Conservation (phyloP, 2,113 vertebrate genomes). For the Asarcornis scutulata region DNA sequence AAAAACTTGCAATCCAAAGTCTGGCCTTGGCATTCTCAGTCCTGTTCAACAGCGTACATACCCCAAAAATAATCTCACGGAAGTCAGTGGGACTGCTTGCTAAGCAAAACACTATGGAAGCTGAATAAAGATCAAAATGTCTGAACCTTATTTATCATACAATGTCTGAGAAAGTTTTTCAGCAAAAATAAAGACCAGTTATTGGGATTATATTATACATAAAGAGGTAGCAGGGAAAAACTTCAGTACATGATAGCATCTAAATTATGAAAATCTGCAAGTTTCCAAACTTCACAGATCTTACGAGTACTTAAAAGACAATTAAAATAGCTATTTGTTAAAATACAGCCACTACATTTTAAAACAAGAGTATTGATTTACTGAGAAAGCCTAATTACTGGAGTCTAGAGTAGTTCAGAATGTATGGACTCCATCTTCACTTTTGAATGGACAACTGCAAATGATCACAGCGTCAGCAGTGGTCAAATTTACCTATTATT, state of each 20-base stretch:
- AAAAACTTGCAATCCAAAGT: neutral
- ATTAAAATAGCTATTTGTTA: neutral
- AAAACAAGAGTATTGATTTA: neutral
- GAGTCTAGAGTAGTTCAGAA: neutral
- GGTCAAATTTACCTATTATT: neutral
- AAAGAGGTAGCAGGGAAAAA: neutral
- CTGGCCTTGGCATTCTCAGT: neutral
- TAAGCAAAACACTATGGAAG: neutral
- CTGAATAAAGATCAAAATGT: neutral
- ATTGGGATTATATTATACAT: neutral
- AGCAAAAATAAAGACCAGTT: neutral
- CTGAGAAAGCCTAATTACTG: neutral
- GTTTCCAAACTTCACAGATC: neutral
- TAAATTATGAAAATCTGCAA: neutral
- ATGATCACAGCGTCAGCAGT: neutral
- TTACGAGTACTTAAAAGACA: neutral
- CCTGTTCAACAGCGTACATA: neutral
- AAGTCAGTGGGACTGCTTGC: neutral
- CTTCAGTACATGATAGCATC: neutral
- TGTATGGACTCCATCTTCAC: rapidly evolving
- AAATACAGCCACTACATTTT: neutral
- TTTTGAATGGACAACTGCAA: neutral
- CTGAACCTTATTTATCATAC: neutral
- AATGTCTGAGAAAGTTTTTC: neutral
- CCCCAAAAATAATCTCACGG: neutral